These are phyloP conservation scores for Calliopum simillimum DNA, from an alignment of 2,888 invertebrate genomes.

Conservation along the genomic window DNA sequence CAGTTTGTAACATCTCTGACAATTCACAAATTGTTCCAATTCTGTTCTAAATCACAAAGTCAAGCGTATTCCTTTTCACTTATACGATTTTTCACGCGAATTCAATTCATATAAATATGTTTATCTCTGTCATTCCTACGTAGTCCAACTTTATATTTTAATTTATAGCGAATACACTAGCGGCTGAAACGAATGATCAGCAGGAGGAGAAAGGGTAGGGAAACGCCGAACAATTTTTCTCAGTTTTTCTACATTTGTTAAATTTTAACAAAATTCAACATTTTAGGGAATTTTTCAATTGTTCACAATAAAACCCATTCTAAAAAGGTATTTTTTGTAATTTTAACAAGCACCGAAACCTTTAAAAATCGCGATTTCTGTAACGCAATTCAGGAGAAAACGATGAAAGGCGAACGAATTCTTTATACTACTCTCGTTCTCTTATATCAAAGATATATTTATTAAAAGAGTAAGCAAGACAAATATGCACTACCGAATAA, in stretches of 20 bases:
- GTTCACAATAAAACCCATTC: conserved; percentile 25
- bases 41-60: too few relatives aligned
- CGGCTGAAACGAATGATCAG: conserved; percentile 9
- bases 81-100: too few relatives aligned
- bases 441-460: too few relatives aligned
- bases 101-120: conserved; percentile 32
- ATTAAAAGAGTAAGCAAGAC: too few relatives aligned
- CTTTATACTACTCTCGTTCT: conserved; percentile 39
- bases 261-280: conserved; percentile 30
- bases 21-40: too few relatives aligned
- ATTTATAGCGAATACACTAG: conserved; percentile 28
- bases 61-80: too few relatives aligned
- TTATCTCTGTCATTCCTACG: neutral
- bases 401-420: conserved; percentile 44
- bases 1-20: too few relatives aligned
- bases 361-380: conserved; percentile 32
- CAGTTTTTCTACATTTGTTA: conserved; percentile 23
- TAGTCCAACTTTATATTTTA: neutral
- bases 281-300: conserved; percentile 25
- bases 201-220: conserved; percentile 17
- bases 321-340: conserved; percentile 32
- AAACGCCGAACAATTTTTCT: conserved; percentile 44
- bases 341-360: conserved; percentile 26
- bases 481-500: too few relatives aligned
- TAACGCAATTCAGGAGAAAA: conserved; percentile 42